phyloP scores from a whole-genome alignment of 1,140 invertebrate genomes.

The Zeugodacus cucurbitae region DNA sequence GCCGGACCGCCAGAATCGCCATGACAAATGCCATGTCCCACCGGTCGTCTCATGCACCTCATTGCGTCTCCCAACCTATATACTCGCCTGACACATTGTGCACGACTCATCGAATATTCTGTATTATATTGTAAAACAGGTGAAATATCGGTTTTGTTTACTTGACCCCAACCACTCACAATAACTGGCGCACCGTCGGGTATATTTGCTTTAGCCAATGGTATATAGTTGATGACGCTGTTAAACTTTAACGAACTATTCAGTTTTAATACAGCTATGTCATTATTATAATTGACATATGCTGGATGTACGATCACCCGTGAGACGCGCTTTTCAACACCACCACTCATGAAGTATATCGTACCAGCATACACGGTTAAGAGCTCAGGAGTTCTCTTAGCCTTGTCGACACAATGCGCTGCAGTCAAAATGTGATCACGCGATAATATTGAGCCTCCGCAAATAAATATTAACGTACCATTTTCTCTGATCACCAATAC shows the following conservation, averaged over 20 bases:
- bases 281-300: constrained; percentile 59
- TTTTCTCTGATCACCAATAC: neutral
- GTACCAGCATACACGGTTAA: constrained; percentile 50
- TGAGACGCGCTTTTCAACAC: constrained; percentile 45
- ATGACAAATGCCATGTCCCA: constrained; percentile 54
- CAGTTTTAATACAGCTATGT: constrained; percentile 68
- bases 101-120: constrained; percentile 45
- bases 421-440: constrained; percentile 20
- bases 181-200: constrained; percentile 46
- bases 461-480: neutral
- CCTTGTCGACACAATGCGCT: neutral
- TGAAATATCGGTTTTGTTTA: constrained; percentile 46
- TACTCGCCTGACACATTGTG: constrained; percentile 44
- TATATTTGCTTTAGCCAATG: constrained; percentile 55
- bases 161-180: constrained; percentile 69
- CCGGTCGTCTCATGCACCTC: constrained; percentile 54
- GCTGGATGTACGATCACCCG: constrained; percentile 57
- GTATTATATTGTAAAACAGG: constrained; percentile 38
- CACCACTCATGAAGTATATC: constrained; percentile 42
- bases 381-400: neutral
- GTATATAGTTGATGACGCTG: constrained; percentile 56
- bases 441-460: constrained; percentile 33
- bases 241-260: constrained; percentile 53
- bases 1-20: constrained; percentile 60
- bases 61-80: constrained; percentile 41